A percentile compares a stretch with the other conserved stretches of the same genome.
phyloP scores from a whole-genome alignment of 2,113 vertebrate species.

The Brienomyrus brachyistius region DNA sequence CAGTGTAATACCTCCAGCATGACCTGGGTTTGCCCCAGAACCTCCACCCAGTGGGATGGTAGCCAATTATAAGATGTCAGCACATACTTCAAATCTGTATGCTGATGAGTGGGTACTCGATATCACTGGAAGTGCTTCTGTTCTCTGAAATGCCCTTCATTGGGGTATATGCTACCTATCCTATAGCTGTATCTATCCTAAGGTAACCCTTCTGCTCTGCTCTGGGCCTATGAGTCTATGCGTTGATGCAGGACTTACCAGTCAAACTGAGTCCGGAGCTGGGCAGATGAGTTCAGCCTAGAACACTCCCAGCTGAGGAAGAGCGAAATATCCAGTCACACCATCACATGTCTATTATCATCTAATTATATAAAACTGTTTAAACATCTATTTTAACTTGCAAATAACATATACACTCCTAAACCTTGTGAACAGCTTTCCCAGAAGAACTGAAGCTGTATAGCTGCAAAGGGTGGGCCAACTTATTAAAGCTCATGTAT shows the following conservation, averaged over 20 bases:
- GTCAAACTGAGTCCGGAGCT: slow-evolving; percentile 62
- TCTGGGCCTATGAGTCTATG: not conserved
- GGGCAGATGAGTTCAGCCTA: slow-evolving; percentile 63
- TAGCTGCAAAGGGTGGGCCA: too few species aligned
- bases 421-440: too few species aligned
- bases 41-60: not conserved
- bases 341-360: not conserved
- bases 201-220: not conserved
- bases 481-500: too few species aligned
- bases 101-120: not conserved
- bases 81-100: not conserved
- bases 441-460: too few species aligned
- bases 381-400: not conserved
- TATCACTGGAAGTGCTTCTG: not conserved
- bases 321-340: slow-evolving; percentile 4
- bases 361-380: too few species aligned
- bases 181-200: too few species aligned
- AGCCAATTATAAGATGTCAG: not conserved
- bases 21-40: too few species aligned
- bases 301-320: slow-evolving; percentile 57
- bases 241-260: slow-evolving; percentile 52
- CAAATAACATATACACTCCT: not conserved
- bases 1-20: too few species aligned
- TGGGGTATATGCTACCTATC: not conserved
- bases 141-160: not conserved